Evolutionary conservation across 2,888 invertebrate species (phyloP).

Genomic region (Ophonus ardosiacus): DNA sequence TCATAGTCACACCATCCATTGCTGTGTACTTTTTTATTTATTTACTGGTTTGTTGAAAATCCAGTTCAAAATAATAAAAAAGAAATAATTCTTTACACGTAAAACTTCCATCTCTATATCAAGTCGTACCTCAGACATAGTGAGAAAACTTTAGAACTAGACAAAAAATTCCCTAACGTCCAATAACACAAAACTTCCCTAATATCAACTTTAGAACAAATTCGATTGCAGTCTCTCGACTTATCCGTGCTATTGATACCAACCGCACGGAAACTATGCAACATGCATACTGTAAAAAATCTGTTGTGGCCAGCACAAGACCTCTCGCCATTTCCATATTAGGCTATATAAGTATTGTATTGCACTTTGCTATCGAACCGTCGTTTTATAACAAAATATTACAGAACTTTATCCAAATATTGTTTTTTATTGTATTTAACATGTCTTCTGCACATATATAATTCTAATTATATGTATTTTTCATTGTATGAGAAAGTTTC

Average conservation of each 20-base stretch:
- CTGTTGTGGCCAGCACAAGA: too few relatives aligned
- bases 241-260: conserved; percentile 19
- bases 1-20: too few relatives aligned
- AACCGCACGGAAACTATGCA: conserved; percentile 7
- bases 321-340: too few relatives aligned
- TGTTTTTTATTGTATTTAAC: too few relatives aligned
- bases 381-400: too few relatives aligned
- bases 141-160: conserved; percentile 15
- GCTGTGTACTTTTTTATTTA: neutral
- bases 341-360: too few relatives aligned
- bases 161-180: conserved; percentile 38
- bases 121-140: conserved; percentile 22
- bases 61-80: neutral
- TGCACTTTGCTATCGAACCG: too few relatives aligned
- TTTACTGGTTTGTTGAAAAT: neutral
- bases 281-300: conserved; percentile 17
- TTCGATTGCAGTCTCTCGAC: conserved; percentile 21
- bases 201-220: conserved; percentile 37
- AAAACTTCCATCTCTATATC: conserved; percentile 29
- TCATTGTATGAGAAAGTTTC: too few relatives aligned
- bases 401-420: too few relatives aligned
- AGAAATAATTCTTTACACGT: neutral
- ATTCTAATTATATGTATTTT: too few relatives aligned
- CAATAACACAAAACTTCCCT: conserved; percentile 29
- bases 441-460: too few relatives aligned